phyloP scores from a whole-genome alignment of 2,888 invertebrate species.

The Lamproptera curius region DNA sequence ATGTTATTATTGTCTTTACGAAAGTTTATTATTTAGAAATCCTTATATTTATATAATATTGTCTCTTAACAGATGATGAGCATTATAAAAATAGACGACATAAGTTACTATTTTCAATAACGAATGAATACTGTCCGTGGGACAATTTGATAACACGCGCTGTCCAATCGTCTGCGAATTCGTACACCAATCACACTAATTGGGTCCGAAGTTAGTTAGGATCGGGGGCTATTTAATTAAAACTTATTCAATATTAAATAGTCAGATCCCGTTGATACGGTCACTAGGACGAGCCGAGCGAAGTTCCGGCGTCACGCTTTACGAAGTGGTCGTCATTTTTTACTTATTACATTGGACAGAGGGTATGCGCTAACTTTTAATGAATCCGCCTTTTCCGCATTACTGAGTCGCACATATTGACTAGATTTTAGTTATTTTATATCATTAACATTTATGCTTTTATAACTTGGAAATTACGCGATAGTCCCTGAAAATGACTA shows the following conservation, averaged over 20 bases:
- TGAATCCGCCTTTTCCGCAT: conserved; percentile 8
- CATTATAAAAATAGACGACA: too few species aligned
- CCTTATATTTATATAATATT: too few species aligned
- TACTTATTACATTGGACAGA: conserved; percentile 29
- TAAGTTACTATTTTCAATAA: too few species aligned
- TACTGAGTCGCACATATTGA: neutral
- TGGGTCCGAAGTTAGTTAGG: conserved; percentile 52
- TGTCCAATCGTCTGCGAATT: conserved; percentile 32
- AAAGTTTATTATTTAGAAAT: too few species aligned
- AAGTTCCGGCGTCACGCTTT: conserved; percentile 35
- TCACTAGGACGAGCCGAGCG: conserved; percentile 42
- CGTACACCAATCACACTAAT: conserved; percentile 54
- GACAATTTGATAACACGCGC: conserved; percentile 33
- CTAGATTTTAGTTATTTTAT: too few species aligned
- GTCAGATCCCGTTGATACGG: conserved; percentile 43
- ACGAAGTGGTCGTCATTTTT: conserved; percentile 31
- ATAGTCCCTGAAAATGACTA: too few species aligned
- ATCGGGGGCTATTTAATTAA: conserved; percentile 66
- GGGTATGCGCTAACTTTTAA: conserved; percentile 23
- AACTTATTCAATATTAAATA: conserved; percentile 69
- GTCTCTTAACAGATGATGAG: too few species aligned
- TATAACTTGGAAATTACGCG: too few species aligned
- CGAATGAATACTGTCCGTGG: too few species aligned
- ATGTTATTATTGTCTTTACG: too few species aligned
- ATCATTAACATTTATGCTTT: too few species aligned